A percentile compares a stretch with the other conserved stretches of the same genome.
Conservation (phyloP, 2,797 vertebrate species). For the Tarsius wallacei region DNA sequence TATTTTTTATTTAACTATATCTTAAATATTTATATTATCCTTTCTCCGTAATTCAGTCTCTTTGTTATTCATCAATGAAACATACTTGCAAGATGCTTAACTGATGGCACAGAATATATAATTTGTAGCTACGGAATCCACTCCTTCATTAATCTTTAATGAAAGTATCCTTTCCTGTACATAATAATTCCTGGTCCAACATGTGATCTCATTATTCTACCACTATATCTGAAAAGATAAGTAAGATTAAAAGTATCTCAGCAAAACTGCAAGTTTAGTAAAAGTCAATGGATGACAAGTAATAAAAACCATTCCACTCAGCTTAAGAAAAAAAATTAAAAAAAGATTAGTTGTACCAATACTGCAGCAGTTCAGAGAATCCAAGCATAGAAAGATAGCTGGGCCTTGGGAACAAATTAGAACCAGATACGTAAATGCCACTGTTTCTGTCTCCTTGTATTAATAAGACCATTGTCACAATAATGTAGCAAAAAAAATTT, state of each 20-base stretch:
- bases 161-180: neutral
- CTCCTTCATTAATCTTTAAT: slow-evolving; percentile 24
- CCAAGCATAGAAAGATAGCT: neutral
- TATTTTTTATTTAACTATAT: slow-evolving; percentile 44
- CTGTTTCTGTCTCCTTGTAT: neutral
- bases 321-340: slow-evolving; percentile 39
- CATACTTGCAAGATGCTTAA: slow-evolving; percentile 37
- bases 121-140: neutral
- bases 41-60: slow-evolving; percentile 11
- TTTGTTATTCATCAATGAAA: slow-evolving; percentile 65
- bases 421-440: slow-evolving; percentile 31
- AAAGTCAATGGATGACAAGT: slow-evolving; percentile 26
- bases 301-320: neutral
- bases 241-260: slow-evolving; percentile 49
- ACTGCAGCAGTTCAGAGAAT: neutral
- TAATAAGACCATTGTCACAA: neutral
- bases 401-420: slow-evolving; percentile 11
- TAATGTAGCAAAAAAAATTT: neutral
- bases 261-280: neutral
- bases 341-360: neutral
- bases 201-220: slow-evolving; percentile 10
- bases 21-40: slow-evolving; percentile 50
- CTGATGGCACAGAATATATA: neutral
- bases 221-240: slow-evolving; percentile 33
- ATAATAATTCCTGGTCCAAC: neutral